Evolutionary conservation across 2,113 vertebrate genomes (phyloP), one percentile per base, ranked within the genome.

Genomic region (Ciconia stormi): DNA sequence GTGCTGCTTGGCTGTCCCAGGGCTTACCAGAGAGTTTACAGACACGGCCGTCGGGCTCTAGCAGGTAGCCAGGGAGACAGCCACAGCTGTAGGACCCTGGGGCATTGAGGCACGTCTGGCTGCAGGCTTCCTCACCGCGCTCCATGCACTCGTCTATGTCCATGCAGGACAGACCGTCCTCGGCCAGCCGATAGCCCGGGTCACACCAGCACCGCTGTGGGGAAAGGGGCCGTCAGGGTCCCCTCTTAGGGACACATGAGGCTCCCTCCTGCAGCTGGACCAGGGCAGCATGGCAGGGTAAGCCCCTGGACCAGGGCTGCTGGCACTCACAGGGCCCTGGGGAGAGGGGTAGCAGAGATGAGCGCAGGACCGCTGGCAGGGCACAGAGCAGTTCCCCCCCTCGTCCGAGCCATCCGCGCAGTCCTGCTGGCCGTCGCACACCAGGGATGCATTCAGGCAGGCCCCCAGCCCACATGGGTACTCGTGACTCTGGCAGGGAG

Each of bases 371-470:
- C 8, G 88, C 9, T 65, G 90, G 84, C 97, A 98, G 49, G 98
- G 93, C 46, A 97, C 96, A 5, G 79, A 74, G 95, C 99, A 99
- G 63, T 96, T 97, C 0, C 82, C 87, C 1, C 98, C 99, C 90
- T 99, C 99, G 5, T 99, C 99, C 0, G 98, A 99, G 10, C 98
- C 92, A 9, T 99, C 98, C 0, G 19, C n/a, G n/a, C 99, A 99
- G 97, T 99, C 98, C 27, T 77, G 88, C 32, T 6, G 53, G 23
- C 98, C 84, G 18, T 99, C 94, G 14, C 99, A 99, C 90, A 99
- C 96, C 86, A 98, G 91, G n/a, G 84, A 82, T 17, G 83, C 93
- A 53, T 98, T 96, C 90, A 99, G 47, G 94, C 99, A 99, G 90
- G 97, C 77, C 0, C 93, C 47, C 11, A 89, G 98, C 32, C 89